Conservation (phyloP, 1,140 invertebrate species). For the Lutraria rhynchaena region DNA sequence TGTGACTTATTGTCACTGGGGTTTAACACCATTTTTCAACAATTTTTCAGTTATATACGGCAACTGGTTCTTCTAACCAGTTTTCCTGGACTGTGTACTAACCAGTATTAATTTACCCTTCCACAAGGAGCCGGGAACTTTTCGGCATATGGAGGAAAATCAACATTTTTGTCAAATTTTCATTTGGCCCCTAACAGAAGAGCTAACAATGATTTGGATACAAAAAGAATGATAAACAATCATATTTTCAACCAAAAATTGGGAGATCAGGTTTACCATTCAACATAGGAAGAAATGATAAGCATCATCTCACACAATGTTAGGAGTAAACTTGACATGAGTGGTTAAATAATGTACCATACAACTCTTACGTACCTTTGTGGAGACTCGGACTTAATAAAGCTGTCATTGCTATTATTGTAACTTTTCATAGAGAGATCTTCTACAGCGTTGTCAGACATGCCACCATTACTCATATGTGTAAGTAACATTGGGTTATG, state of each 20-base stretch:
- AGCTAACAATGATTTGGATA: too few relatives aligned
- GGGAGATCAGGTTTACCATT: neutral
- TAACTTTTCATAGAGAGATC: slow-evolving; percentile 79
- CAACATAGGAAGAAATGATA: neutral
- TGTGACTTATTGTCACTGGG: too few relatives aligned
- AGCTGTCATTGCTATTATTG: slow-evolving; percentile 64
- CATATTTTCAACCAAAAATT: neutral
- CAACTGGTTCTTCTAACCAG: too few relatives aligned
- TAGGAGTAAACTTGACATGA: neutral
- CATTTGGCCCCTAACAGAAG: too few relatives aligned
- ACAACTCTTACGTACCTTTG: slow-evolving; percentile 60
- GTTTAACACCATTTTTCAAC: too few relatives aligned
- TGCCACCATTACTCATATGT: slow-evolving; percentile 64
- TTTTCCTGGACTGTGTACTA: too few relatives aligned
- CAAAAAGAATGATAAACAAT: neutral
- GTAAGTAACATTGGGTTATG: slow-evolving; percentile 86
- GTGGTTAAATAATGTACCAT: neutral
- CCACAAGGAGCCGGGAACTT: too few relatives aligned
- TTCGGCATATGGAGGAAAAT: too few relatives aligned
- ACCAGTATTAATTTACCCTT: too few relatives aligned
- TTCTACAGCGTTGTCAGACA: slow-evolving; percentile 74
- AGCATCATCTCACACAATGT: neutral
- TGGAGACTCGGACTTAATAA: slow-evolving; percentile 62
- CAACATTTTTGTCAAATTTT: too few relatives aligned
- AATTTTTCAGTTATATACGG: too few relatives aligned